Evolutionary conservation across 37 sponge, comb jelly and placozoan species (phyloP).

Genomic region (Amphimedon queenslandica): DNA sequence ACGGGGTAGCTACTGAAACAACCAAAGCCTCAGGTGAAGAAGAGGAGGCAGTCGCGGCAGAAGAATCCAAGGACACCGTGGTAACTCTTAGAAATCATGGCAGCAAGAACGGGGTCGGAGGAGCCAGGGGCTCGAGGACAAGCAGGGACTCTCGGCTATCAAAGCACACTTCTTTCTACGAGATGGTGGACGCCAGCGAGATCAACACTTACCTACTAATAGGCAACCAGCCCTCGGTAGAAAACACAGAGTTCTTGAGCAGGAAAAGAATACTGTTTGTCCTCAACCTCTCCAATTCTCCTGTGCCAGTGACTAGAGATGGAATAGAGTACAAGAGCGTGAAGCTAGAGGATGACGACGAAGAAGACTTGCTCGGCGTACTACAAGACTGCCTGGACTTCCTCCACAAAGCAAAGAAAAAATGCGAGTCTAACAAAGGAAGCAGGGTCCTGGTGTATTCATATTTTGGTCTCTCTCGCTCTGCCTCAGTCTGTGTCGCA

Average conservation of each 20-base stretch:
- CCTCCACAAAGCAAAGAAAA: constrained; percentile 28
- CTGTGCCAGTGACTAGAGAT: background rate
- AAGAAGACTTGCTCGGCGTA: constrained; percentile 23
- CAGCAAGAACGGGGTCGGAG: too few relatives aligned
- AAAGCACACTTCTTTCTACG: constrained; percentile 50
- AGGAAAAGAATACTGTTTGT: constrained; percentile 36
- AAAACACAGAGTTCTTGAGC: constrained; percentile 21
- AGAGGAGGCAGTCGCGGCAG: too few relatives aligned
- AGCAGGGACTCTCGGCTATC: background rate
- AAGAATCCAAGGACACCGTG: too few relatives aligned
- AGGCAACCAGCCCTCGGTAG: constrained; percentile 49
- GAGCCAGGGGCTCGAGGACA: too few relatives aligned
- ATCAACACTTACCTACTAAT: constrained; percentile 39
- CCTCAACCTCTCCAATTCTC: constrained; percentile 33
- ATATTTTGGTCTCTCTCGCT: constrained; percentile 64
- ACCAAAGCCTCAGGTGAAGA: too few relatives aligned
- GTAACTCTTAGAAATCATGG: too few relatives aligned
- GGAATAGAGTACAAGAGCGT: constrained; percentile 41
- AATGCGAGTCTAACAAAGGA: background rate
- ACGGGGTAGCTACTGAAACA: too few relatives aligned
- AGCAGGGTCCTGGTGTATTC: constrained; percentile 52
- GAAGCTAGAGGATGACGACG: constrained; percentile 52
- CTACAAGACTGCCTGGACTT: constrained; percentile 48
- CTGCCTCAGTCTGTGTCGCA: constrained; percentile 49
- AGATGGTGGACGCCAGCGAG: constrained; percentile 54